Conservation (phyloP, 1,140 invertebrate genomes). For the Nasonia giraulti region DNA sequence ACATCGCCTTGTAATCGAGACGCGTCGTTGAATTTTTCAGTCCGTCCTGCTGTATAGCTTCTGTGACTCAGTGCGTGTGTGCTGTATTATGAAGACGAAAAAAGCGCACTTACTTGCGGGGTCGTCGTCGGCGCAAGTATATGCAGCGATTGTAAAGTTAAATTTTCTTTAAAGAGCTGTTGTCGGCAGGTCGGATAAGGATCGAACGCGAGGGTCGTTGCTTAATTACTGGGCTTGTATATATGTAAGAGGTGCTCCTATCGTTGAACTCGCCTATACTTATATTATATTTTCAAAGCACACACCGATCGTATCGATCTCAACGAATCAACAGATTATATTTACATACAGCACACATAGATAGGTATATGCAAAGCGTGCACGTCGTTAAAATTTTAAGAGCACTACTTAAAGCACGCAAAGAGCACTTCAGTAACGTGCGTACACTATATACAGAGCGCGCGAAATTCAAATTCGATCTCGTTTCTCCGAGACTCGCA, state of each 20-base stretch:
- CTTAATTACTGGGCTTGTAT: neutral
- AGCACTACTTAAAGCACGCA: too few species aligned
- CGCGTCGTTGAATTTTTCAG: conserved; percentile 6
- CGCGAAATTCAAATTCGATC: conserved; percentile 34
- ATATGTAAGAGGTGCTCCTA: neutral
- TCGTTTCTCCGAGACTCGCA: neutral
- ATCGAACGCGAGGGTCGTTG: neutral
- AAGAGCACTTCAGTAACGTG: neutral
- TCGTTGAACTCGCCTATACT: too few species aligned
- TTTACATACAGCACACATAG: neutral
- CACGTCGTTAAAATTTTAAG: neutral
- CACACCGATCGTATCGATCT: neutral
- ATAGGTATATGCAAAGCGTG: neutral
- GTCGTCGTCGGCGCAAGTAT: too few species aligned
- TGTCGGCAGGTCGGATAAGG: neutral
- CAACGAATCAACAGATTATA: neutral
- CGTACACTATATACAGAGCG: too few species aligned
- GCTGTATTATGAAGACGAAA: neutral
- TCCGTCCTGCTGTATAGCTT: neutral
- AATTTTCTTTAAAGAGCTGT: conserved; percentile 4
- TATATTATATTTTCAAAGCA: too few species aligned
- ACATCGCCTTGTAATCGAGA: neutral
- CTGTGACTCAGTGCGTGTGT: too few species aligned
- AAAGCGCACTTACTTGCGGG: neutral
- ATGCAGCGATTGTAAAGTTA: neutral